Conservation (phyloP, 2,113 vertebrate species). For the Panurus biarmicus region DNA sequence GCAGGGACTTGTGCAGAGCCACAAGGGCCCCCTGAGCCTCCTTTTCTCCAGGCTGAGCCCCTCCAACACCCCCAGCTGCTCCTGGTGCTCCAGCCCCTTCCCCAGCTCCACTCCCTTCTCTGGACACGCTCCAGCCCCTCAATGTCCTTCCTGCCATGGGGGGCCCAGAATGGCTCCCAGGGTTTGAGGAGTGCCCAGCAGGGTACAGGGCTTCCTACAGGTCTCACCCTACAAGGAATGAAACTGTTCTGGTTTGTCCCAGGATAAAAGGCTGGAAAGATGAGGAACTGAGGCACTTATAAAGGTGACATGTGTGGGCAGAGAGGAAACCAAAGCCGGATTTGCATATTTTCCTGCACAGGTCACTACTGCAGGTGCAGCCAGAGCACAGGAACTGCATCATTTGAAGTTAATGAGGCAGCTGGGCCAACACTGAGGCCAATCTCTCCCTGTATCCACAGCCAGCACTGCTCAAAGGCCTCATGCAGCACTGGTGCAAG, state of each 20-base stretch:
- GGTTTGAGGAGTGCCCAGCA: not conserved
- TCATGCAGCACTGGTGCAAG: not conserved
- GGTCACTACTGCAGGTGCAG: not conserved
- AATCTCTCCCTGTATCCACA: not conserved
- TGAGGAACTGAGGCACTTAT: not conserved
- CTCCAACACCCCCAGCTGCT: rapidly evolving
- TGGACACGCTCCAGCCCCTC: rapidly evolving
- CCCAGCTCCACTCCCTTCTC: not conserved
- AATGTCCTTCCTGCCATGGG: not conserved
- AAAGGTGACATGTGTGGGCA: not conserved
- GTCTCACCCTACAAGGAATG: not conserved
- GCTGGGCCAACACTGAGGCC: not conserved
- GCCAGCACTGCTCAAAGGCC: not conserved
- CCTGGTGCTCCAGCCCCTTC: not conserved
- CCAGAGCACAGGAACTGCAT: not conserved
- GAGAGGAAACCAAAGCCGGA: not conserved
- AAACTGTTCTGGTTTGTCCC: not conserved
- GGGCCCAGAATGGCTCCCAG: not conserved
- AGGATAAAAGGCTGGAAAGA: not conserved
- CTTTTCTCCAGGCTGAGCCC: not conserved
- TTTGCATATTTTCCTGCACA: not conserved
- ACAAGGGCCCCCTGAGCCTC: not conserved
- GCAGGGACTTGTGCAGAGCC: not conserved
- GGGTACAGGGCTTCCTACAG: not conserved
- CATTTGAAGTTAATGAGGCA: not conserved